Base-by-base conservation (phyloP, 2,113 vertebrate genomes). In the Spea bombifrons region DNA sequence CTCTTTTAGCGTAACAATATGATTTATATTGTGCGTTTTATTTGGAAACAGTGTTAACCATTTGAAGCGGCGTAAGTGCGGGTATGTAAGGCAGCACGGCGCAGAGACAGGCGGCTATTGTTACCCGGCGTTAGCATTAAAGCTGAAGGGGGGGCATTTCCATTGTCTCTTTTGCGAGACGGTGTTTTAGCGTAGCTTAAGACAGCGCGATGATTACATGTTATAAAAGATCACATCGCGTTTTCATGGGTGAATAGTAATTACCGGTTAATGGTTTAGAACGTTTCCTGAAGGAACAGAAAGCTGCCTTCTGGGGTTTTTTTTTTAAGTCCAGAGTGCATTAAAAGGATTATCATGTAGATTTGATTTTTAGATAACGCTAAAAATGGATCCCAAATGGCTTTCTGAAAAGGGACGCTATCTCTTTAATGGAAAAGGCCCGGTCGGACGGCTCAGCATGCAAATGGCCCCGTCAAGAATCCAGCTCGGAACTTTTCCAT, bases 331-430 rank as follows among this genome's bases (percentile, higher is more conserved):
- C 91, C 92, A 92, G 90, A 95, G 92, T 91, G 90, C 90, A 94
- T 94, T 92, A 94, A 94, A 94, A 94, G 92, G 92, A 93, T 94
- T 93, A 91, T 92, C 90, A 90, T 92, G 91, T 90, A 94, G 94
- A 94, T 94, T 93, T 90, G 93, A 94, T 94, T 94, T 94, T 91
- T 92, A 92, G 94, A 96, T 96, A 94, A 91, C 91, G 86, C 87
- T 92, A 93, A 95, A n/a, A 94, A 95, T 93, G 91, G 92, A 95
- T 94, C 93, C 92, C 94, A 96, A 95, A 95, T 95, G 93, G 92
- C 91, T 91, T 93, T 93, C 90, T 85, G 93, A 92, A 95, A 92
- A 92, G 83, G 92, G 94, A 95, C 94, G 92, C 91, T 95, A 94
- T 97, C 94, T 94, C 92, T 92, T 92, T 96, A 96, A 95, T 95